These are phyloP conservation scores for Ctenoplectra terminalis DNA, from an alignment of 1,140 invertebrate genomes.

Conservation along the genomic window DNA sequence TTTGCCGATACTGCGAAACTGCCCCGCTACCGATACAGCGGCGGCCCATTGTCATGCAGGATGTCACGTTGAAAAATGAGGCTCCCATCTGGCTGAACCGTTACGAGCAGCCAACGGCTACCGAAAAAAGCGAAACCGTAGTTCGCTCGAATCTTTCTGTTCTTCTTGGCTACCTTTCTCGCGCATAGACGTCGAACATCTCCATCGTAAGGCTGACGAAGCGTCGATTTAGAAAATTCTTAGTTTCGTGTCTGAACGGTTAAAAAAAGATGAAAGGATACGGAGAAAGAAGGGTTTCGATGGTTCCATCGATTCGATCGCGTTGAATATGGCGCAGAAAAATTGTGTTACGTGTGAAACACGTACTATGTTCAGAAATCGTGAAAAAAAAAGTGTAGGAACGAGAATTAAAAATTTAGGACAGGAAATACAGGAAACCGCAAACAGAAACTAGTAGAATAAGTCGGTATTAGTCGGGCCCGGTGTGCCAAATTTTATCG, in stretches of 20 bases:
- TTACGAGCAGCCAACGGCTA: not conserved
- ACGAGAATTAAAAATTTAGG: too few relatives aligned
- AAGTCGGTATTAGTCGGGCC: too few relatives aligned
- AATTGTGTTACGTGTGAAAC: too few relatives aligned
- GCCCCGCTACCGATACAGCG: slow-evolving; percentile 23
- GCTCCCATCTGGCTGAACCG: not conserved
- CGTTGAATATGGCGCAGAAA: too few relatives aligned
- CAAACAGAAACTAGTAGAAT: too few relatives aligned
- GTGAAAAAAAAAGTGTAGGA: too few relatives aligned
- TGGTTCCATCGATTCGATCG: too few relatives aligned
- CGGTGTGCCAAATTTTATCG: too few relatives aligned
- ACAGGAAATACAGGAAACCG: too few relatives aligned
- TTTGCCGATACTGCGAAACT: slow-evolving; percentile 45
- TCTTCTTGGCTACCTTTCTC: not conserved
- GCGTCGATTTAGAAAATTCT: not conserved
- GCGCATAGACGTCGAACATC: not conserved
- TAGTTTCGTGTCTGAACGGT: not conserved
- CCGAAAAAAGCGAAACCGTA: slow-evolving; percentile 23
- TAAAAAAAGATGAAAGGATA: too few relatives aligned
- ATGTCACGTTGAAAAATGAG: slow-evolving; percentile 54
- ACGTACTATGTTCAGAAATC: too few relatives aligned
- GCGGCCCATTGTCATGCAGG: slow-evolving; percentile 57
- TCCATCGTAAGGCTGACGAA: not conserved
- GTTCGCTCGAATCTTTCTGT: not conserved
- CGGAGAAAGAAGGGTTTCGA: too few relatives aligned